A percentile compares a stretch with the other conserved stretches of the same genome.
Evolutionary conservation across 2,888 invertebrate genomes (phyloP).

Genomic region (Pyrochroa serraticornis): DNA sequence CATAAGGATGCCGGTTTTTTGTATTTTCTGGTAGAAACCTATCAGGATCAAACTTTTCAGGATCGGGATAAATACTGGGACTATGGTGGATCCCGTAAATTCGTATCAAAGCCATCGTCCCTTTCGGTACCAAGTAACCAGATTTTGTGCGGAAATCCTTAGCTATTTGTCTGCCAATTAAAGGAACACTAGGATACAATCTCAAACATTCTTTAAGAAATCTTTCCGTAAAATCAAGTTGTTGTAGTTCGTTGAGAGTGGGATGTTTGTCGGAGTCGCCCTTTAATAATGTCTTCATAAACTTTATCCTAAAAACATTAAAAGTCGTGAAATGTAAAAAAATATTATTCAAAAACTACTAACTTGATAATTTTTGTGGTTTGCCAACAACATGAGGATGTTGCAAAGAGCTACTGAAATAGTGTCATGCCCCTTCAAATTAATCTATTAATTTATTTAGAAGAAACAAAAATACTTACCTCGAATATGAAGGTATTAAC

Average conservation of each 20-base stretch:
- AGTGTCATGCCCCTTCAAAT: constrained; percentile 67
- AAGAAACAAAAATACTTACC: too few relatives aligned
- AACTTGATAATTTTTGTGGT: constrained; percentile 57
- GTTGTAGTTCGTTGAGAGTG: constrained; percentile 18
- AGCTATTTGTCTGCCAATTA: constrained; percentile 14
- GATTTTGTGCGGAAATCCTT: constrained; percentile 13
- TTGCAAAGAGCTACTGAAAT: constrained; percentile 57
- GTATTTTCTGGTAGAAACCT: too few relatives aligned
- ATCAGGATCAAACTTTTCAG: too few relatives aligned
- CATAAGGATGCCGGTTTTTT: too few relatives aligned
- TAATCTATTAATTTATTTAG: too few relatives aligned
- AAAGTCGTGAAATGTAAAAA: too few relatives aligned
- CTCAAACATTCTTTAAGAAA: constrained; percentile 39
- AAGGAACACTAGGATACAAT: constrained; percentile 37
- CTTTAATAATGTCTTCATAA: constrained; percentile 15
- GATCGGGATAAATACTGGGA: too few relatives aligned
- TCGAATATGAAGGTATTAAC: constrained; percentile 67
- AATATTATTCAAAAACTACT: too few relatives aligned
- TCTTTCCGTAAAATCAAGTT: constrained; percentile 21
- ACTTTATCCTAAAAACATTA: constrained; percentile 6
- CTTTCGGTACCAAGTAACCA: constrained; percentile 29
- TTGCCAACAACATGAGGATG: constrained; percentile 39
- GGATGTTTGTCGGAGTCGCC: constrained; percentile 5
- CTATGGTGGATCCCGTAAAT: constrained; percentile 55
- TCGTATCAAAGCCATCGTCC: constrained; percentile 22